A percentile compares a stretch with the other conserved stretches of the same genome.
These are phyloP conservation scores for Denticeps clupeoides DNA, from an alignment of 2,797 vertebrate genomes.

Conservation along the genomic window DNA sequence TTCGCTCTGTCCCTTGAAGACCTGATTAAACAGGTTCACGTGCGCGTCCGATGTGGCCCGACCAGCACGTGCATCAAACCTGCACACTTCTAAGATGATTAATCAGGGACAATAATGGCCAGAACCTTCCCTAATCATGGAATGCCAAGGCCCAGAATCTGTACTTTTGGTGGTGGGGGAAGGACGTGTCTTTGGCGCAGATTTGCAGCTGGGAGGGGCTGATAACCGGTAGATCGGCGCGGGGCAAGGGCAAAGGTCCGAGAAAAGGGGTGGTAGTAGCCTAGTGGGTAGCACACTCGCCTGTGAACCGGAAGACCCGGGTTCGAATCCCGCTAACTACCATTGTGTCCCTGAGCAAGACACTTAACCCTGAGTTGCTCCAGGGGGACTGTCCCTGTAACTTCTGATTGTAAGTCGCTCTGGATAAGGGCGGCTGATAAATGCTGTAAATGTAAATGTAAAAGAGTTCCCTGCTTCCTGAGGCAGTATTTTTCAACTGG, in stretches of 20 bases:
- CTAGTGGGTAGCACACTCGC: background rate
- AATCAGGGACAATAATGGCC: constrained; percentile 3
- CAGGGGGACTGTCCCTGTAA: too few relatives aligned
- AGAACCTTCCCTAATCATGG: background rate
- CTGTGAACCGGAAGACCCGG: background rate
- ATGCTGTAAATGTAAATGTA: too few relatives aligned
- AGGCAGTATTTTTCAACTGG: too few relatives aligned
- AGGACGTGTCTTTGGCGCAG: constrained; percentile 45
- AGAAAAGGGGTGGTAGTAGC: background rate
- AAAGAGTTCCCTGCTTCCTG: too few relatives aligned
- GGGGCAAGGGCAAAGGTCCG: constrained; percentile 15
- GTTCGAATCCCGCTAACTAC: too few relatives aligned
- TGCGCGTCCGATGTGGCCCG: background rate
- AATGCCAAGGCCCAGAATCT: constrained; percentile 19
- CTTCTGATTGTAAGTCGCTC: too few relatives aligned
- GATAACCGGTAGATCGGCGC: constrained; percentile 31
- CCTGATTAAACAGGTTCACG: background rate
- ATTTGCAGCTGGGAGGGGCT: constrained; percentile 31
- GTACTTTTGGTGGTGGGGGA: constrained; percentile 30
- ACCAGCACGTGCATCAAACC: too few relatives aligned
- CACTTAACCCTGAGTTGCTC: too few relatives aligned
- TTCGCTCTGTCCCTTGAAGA: too few relatives aligned
- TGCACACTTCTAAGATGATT: background rate
- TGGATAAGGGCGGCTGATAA: too few relatives aligned
- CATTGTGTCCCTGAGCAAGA: too few relatives aligned